Conservation (phyloP, 2,888 invertebrate species). For the Therioaphis trifolii region DNA sequence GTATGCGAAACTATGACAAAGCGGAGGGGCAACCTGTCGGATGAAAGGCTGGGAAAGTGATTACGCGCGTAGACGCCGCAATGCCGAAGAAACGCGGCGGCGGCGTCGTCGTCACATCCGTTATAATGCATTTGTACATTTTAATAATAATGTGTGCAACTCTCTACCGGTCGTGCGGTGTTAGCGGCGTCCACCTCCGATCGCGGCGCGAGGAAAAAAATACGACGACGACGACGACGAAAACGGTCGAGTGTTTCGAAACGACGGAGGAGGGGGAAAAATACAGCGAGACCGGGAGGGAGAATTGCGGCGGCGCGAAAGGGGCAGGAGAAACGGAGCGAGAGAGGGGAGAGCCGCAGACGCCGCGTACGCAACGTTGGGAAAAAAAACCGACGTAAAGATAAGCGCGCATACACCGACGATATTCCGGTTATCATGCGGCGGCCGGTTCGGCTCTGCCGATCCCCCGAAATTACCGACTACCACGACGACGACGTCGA, state of each 20-base stretch:
- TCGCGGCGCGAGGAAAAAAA: too few relatives aligned
- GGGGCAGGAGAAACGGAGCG: not conserved
- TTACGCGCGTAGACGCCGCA: not conserved
- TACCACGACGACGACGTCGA: slow-evolving; percentile 48
- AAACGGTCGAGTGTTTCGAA: too few relatives aligned
- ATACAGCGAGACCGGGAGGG: too few relatives aligned
- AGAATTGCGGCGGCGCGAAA: not conserved
- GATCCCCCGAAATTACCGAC: slow-evolving; percentile 57
- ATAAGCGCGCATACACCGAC: slow-evolving; percentile 33
- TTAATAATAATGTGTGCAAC: too few relatives aligned
- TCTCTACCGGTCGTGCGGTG: too few relatives aligned
- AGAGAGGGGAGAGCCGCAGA: too few relatives aligned
- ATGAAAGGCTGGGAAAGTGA: slow-evolving; percentile 44
- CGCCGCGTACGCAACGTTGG: not conserved
- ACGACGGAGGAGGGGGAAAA: too few relatives aligned
- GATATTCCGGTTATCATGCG: slow-evolving; percentile 46
- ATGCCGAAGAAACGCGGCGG: not conserved
- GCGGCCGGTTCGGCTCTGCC: slow-evolving; percentile 46
- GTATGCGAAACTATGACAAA: slow-evolving; percentile 22
- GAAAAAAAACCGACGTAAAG: not conserved
- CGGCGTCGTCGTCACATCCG: not conserved
- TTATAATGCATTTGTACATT: not conserved
- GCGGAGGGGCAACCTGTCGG: slow-evolving; percentile 60
- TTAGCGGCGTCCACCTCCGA: too few relatives aligned
- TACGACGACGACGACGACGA: too few relatives aligned